Conservation (phyloP, 92 coral and sea anemone genomes). For the Siderastrea siderea region DNA sequence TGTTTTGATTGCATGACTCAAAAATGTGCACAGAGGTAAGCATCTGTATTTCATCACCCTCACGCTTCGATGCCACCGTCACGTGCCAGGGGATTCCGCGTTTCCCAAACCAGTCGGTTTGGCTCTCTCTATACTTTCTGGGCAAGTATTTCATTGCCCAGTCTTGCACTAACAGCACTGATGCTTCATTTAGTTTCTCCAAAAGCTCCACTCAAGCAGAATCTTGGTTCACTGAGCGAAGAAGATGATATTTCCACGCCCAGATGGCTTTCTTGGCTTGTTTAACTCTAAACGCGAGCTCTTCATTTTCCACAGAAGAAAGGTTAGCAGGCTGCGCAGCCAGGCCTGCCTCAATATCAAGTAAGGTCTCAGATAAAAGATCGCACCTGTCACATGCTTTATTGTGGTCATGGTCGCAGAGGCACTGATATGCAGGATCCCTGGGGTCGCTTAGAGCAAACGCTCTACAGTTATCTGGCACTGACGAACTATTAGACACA, state of each 20-base stretch:
- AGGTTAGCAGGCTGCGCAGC: slow-evolving; percentile 2
- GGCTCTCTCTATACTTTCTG: slow-evolving; percentile 37
- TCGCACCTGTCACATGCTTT: slow-evolving; percentile 15
- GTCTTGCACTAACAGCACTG: slow-evolving; percentile 32
- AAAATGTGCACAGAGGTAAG: slow-evolving; percentile 34
- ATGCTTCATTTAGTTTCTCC: slow-evolving; percentile 13
- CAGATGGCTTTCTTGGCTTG: slow-evolving; percentile 26
- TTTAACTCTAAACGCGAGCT: slow-evolving; percentile 24
- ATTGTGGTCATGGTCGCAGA: slow-evolving; percentile 13
- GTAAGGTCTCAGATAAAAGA: not conserved
- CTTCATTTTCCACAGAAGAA: not conserved
- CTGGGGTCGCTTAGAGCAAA: slow-evolving; percentile 11
- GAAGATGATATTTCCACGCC: slow-evolving; percentile 39
- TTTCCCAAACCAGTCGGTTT: slow-evolving; percentile 46
- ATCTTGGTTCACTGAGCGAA: slow-evolving; percentile 34
- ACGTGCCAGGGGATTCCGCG: slow-evolving; percentile 47
- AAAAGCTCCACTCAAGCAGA: slow-evolving; percentile 17
- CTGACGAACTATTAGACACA: slow-evolving; percentile 23
- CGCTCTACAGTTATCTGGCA: slow-evolving; percentile 36
- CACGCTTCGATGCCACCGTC: slow-evolving; percentile 42
- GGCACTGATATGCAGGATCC: slow-evolving; percentile 12
- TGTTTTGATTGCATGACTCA: not conserved
- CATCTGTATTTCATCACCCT: slow-evolving; percentile 27
- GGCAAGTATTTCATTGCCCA: slow-evolving; percentile 57
- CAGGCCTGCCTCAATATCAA: not conserved